A percentile compares a stretch with the other conserved stretches of the same genome.
These are phyloP conservation scores for Cephus spinipes DNA, from an alignment of 2,888 invertebrate species.

Conservation along the genomic window DNA sequence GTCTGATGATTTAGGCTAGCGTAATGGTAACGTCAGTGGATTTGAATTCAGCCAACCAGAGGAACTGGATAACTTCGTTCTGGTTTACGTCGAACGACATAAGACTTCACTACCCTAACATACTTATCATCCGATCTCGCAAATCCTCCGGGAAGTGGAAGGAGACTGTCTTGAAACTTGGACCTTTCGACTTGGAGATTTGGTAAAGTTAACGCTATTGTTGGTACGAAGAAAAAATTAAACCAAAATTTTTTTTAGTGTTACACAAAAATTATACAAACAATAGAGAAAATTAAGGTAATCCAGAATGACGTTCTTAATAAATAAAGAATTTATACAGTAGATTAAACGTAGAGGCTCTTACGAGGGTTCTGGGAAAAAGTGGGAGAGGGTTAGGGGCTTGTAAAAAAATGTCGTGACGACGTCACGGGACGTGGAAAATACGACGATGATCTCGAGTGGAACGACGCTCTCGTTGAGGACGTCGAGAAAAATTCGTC, in stretches of 20 bases:
- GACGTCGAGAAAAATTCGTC: background rate
- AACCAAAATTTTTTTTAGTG: too few species aligned
- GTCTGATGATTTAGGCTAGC: slow-evolving; percentile 23
- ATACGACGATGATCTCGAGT: background rate
- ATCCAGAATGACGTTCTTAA: background rate
- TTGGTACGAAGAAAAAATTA: background rate
- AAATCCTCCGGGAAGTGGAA: background rate
- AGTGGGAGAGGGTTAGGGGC: background rate
- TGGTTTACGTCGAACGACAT: background rate
- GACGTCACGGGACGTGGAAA: background rate
- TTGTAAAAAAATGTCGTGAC: background rate
- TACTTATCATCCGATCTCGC: background rate
- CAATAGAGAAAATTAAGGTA: background rate
- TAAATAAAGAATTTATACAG: background rate
- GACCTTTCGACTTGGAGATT: background rate
- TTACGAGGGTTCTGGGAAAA: background rate
- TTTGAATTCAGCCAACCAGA: slow-evolving; percentile 46
- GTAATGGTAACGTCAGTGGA: slow-evolving; percentile 12
- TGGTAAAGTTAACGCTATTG: background rate
- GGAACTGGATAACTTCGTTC: slow-evolving; percentile 43
- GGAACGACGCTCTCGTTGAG: background rate
- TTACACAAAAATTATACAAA: background rate
- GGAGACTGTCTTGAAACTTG: background rate
- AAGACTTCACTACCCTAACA: background rate
- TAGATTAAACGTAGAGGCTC: background rate